Conservation (phyloP, 2,113 vertebrate species). For the Corythornis vintsioides region DNA sequence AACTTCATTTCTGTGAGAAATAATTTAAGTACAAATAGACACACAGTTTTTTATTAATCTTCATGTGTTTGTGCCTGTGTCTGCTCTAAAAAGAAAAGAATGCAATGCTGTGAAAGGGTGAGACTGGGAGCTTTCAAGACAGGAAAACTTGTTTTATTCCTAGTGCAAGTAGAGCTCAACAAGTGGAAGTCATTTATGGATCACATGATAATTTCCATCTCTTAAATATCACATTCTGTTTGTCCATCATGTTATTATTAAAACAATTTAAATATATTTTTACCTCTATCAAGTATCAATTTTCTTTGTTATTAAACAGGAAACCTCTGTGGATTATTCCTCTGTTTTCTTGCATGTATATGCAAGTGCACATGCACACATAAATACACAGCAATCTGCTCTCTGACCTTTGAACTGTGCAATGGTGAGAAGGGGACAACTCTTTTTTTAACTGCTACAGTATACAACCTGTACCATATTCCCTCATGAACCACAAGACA, state of each 20-base stretch:
- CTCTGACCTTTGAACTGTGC: not conserved
- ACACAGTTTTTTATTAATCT: not conserved
- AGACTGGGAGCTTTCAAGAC: not conserved
- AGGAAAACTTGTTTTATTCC: not conserved
- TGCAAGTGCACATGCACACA: not conserved
- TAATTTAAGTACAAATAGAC: not conserved
- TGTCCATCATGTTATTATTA: not conserved
- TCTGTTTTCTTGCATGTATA: not conserved
- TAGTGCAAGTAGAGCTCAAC: not conserved
- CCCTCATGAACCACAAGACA: not conserved
- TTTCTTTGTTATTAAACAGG: not conserved
- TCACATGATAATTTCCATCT: not conserved
- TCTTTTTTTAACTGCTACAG: not conserved
- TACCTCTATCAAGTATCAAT: not conserved
- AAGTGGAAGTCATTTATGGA: not conserved
- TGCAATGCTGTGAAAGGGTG: not conserved
- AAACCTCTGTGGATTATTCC: not conserved
- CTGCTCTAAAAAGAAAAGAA: not conserved
- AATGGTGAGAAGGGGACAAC: not conserved
- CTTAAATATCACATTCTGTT: not conserved
- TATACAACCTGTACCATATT: not conserved
- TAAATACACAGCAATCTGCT: not conserved
- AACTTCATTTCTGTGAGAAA: conserved; percentile 13
- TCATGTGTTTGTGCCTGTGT: not conserved
- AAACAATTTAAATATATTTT: not conserved